Evolutionary conservation across 2,888 invertebrate genomes (phyloP).

Genomic region (Meteorus colon): DNA sequence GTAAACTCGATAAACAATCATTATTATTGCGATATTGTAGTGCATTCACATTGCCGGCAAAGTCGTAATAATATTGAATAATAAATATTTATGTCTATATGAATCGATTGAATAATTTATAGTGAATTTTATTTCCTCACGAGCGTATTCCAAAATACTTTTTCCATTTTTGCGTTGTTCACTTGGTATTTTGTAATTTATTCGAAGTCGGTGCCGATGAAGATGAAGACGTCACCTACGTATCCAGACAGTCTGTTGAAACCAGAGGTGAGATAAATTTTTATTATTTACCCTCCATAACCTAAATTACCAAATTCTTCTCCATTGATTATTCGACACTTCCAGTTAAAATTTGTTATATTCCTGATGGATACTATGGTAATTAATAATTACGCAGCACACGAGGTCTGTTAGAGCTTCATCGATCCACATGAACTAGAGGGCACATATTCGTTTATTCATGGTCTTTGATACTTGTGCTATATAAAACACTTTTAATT

Average conservation of each 20-base stretch:
- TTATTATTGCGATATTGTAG: too few relatives aligned
- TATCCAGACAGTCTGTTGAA: conserved; percentile 63
- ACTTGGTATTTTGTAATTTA: background rate
- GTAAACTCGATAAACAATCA: too few relatives aligned
- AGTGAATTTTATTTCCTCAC: background rate
- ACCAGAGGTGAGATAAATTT: conserved; percentile 65
- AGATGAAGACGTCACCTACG: conserved; percentile 67
- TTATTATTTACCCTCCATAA: background rate
- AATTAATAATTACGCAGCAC: conserved; percentile 35
- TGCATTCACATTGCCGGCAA: too few relatives aligned
- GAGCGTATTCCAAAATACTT: background rate
- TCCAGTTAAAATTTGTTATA: too few relatives aligned
- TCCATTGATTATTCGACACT: too few relatives aligned
- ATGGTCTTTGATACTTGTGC: too few relatives aligned
- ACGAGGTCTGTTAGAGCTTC: conserved; percentile 28
- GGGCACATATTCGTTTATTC: too few relatives aligned
- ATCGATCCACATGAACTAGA: conserved; percentile 25
- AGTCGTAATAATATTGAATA: background rate
- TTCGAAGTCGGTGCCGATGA: conserved; percentile 35
- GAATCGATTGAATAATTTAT: background rate
- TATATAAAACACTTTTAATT: too few relatives aligned
- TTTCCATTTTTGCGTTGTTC: background rate
- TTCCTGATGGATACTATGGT: too few relatives aligned
- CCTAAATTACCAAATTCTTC: too few relatives aligned
- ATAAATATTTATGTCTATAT: background rate